Evolutionary conservation across 1,140 invertebrate species (phyloP), one percentile per base, ranked within the genome.

Genomic region (Andrena cerasifolii): DNA sequence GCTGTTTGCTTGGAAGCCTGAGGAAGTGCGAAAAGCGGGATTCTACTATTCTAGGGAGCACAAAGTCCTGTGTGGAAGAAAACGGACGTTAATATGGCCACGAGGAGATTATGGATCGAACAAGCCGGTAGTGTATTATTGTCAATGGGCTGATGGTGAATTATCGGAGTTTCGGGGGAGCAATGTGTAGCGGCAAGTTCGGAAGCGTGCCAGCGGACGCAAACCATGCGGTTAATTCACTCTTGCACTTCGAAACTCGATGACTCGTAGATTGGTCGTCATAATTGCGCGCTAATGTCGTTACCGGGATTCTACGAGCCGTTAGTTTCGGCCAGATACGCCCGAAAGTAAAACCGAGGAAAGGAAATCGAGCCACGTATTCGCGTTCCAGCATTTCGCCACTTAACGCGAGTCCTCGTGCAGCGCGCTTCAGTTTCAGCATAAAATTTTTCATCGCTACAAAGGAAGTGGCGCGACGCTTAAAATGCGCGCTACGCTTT

Each of bases 151-250:
- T 78, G 77, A 79, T 83, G 76, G 31, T 49, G 70, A 84, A 63
- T 83, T 83, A 84, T 71, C 71, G 65, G 24, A 83, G 58, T 83
- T 79, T 68, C 68, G 63, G 8, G n/a, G 59, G 18, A 65, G 26
- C 49, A 28, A 43, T 18, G 72, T 74, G 49, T 54, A 31, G 21
- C 28, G 33, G 56, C 47, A 83, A 83, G 82, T 83, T 83, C 56
- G 70, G 26, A 62, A 81, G 63, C 62, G 67, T 70, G 80, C 82
- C 67, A 83, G 59, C 70, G 31, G 51, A 65, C 28, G 62, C 68
- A 80, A 83, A 28, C 62, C 82, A 80, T 72, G 82, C 83, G 78
- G 72, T 84, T 84, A 84, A 84, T 84, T 84, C 78, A 73, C 61
- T 73, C 67, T 68, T 80, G 82, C 66, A 84, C 78, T 84, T 84